Conservation (phyloP, 2,797 vertebrate genomes). For the Hapalemur alaotrensis region DNA sequence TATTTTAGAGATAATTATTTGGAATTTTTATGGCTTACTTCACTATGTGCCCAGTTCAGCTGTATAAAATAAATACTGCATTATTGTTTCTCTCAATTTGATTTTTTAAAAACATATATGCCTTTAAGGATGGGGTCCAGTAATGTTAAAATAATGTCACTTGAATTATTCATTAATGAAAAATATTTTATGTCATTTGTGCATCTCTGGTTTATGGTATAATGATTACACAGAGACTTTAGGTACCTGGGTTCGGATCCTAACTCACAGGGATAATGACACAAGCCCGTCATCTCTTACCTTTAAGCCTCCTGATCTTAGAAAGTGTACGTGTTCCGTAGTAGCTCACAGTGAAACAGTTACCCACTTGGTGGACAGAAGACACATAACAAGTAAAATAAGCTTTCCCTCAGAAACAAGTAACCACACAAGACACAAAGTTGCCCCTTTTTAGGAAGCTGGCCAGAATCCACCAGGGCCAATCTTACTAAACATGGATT, state of each 20-base stretch:
- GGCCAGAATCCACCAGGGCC: not conserved
- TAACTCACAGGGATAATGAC: not conserved
- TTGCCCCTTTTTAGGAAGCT: not conserved
- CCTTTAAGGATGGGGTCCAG: not conserved
- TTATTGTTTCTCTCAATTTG: constrained; percentile 67
- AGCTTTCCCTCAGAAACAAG: not conserved
- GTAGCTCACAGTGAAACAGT: not conserved
- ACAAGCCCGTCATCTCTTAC: not conserved
- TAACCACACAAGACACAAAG: too few relatives aligned
- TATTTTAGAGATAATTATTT: constrained; percentile 57
- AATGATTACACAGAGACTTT: not conserved
- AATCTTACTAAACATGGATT: not conserved
- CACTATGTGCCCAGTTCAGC: constrained; percentile 73
- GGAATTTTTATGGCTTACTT: constrained; percentile 82
- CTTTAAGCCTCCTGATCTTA: not conserved
- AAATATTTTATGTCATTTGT: not conserved
- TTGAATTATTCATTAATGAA: not conserved
- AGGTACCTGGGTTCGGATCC: not conserved
- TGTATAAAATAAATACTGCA: constrained; percentile 75
- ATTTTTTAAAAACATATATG: not conserved
- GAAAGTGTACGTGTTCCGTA: not conserved
- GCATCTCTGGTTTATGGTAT: not conserved
- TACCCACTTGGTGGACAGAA: not conserved
- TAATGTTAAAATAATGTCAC: not conserved
- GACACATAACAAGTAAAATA: too few relatives aligned